A percentile compares a stretch with the other conserved stretches of the same genome.
phyloP scores from a whole-genome alignment of 1,140 invertebrate genomes.

The Tribolium madens region DNA sequence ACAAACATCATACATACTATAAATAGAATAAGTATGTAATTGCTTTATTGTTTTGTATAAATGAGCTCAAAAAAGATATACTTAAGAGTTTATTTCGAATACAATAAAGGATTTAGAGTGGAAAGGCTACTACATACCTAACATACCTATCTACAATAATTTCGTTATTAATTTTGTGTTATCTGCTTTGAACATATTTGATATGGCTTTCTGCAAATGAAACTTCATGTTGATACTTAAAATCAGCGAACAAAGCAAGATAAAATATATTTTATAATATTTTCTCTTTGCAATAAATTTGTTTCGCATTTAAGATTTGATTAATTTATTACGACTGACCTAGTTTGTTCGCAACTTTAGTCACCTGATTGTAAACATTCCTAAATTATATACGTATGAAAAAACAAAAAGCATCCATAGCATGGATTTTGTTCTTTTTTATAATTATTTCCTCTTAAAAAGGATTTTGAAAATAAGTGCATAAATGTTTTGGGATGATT shows the following conservation, averaged over 20 bases:
- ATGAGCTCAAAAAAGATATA: conserved; percentile 1
- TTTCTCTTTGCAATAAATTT: not conserved
- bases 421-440: too few relatives aligned
- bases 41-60: not conserved
- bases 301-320: not conserved
- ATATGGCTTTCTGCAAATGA: not conserved
- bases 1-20: not conserved
- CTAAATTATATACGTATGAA: not conserved
- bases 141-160: conserved; percentile 24
- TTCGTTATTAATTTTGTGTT: conserved; percentile 19
- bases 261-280: not conserved
- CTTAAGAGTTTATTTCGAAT: not conserved
- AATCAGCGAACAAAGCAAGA: not conserved
- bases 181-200: not conserved
- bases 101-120: conserved; percentile 1
- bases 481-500: not conserved
- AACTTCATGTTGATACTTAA: not conserved
- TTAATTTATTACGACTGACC: not conserved
- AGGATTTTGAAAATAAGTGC: too few relatives aligned
- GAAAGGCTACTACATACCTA: conserved; percentile 3
- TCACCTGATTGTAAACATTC: not conserved
- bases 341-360: not conserved
- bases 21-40: not conserved
- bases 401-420: too few relatives aligned
- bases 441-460: too few relatives aligned